Conservation (phyloP, 2,113 vertebrate genomes). For the Poeciliopsis prolifica region DNA sequence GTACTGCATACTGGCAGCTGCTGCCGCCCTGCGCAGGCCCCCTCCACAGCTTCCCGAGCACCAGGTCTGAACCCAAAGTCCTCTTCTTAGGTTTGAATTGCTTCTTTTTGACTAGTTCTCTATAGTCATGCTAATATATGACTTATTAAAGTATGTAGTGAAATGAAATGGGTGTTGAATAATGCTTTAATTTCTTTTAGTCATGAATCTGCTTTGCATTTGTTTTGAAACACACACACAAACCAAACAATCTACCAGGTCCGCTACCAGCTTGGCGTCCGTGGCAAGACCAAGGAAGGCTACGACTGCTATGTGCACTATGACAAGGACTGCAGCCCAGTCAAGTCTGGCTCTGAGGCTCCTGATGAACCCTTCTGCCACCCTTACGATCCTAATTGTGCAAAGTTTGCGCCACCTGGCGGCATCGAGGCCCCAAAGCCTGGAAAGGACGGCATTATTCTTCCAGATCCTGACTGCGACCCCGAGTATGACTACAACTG, state of each 20-base stretch:
- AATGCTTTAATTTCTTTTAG: slow-evolving; percentile 40
- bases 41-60: slow-evolving; percentile 66
- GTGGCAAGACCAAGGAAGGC: slow-evolving; percentile 81
- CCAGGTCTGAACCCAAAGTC: slow-evolving; percentile 75
- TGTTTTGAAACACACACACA: slow-evolving; percentile 59
- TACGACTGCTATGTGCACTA: slow-evolving; percentile 81
- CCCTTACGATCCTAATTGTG: slow-evolving; percentile 77
- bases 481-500: slow-evolving; percentile 82
- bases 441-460: slow-evolving; percentile 62
- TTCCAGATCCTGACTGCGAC: slow-evolving; percentile 81
- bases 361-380: slow-evolving; percentile 72
- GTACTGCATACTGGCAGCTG: slow-evolving; percentile 72
- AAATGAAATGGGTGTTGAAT: slow-evolving; percentile 54
- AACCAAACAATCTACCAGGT: slow-evolving; percentile 68
- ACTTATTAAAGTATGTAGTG: slow-evolving; percentile 53
- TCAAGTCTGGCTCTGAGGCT: slow-evolving; percentile 41
- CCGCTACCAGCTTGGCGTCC: slow-evolving; percentile 71
- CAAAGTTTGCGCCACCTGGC: slow-evolving; percentile 56
- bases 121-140: slow-evolving; percentile 43
- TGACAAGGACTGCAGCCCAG: slow-evolving; percentile 78
- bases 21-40: slow-evolving; percentile 65
- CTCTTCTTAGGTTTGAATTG: slow-evolving; percentile 40
- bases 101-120: slow-evolving; percentile 42
- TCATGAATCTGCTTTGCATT: slow-evolving; percentile 34
- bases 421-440: slow-evolving; percentile 19